These are phyloP conservation scores for Acrobasis repandana DNA, from an alignment of 2,888 invertebrate species.

Conservation along the genomic window DNA sequence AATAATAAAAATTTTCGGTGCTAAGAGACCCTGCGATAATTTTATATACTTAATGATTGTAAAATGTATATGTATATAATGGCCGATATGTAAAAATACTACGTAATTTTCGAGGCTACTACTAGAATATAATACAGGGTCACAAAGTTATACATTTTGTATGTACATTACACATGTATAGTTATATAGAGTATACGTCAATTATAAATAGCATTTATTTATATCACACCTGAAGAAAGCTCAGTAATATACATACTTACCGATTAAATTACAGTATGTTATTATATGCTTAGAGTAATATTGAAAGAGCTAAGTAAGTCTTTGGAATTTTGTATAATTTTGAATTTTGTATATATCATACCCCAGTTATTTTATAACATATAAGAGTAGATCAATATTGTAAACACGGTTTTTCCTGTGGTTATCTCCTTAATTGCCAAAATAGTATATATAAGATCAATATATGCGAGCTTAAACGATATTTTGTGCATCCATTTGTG, in stretches of 20 bases:
- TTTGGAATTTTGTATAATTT: slow-evolving; percentile 16
- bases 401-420: slow-evolving; percentile 66
- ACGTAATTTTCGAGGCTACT: slow-evolving; percentile 70
- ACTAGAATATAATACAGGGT: slow-evolving; percentile 65
- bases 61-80: slow-evolving; percentile 59
- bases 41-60: slow-evolving; percentile 36
- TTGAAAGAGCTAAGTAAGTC: slow-evolving; percentile 22
- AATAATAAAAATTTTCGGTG: slow-evolving; percentile 58
- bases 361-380: slow-evolving; percentile 14
- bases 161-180: slow-evolving; percentile 49
- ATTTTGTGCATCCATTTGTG: slow-evolving; percentile 30
- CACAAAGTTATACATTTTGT: slow-evolving; percentile 65
- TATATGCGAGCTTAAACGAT: slow-evolving; percentile 36
- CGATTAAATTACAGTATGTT: slow-evolving; percentile 37
- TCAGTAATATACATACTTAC: slow-evolving; percentile 55
- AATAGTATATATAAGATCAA: slow-evolving; percentile 61
- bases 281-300: slow-evolving; percentile 25
- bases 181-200: slow-evolving; percentile 49
- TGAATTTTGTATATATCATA: slow-evolving; percentile 18
- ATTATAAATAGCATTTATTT: slow-evolving; percentile 66
- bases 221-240: slow-evolving; percentile 81
- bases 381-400: slow-evolving; percentile 31
- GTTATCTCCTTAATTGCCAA: slow-evolving; percentile 83
- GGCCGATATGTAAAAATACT: slow-evolving; percentile 56
- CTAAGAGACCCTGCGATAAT: slow-evolving; percentile 61